These are phyloP conservation scores for Piaya cayana DNA, from an alignment of 2,113 vertebrate genomes.

Conservation along the genomic window DNA sequence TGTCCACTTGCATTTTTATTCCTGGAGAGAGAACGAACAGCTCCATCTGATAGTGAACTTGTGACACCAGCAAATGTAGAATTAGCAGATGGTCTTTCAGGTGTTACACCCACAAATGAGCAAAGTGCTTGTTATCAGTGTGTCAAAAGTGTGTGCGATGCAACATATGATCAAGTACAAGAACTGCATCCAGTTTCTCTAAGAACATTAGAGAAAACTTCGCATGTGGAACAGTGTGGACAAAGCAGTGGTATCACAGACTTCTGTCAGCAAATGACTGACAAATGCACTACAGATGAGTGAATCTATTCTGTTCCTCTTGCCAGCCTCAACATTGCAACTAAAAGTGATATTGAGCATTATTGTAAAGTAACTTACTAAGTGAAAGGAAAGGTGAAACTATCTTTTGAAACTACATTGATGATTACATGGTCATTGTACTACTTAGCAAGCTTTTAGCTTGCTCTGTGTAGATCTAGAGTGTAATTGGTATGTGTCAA, in stretches of 20 bases:
- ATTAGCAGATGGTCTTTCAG: conserved; percentile 56
- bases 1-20: conserved; percentile 82
- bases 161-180: background rate
- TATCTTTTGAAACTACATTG: background rate
- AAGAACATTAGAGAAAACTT: background rate
- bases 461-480: background rate
- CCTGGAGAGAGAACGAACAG: conserved; percentile 70
- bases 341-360: background rate
- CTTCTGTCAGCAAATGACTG: conserved; percentile 82
- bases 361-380: background rate
- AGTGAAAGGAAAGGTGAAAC: background rate
- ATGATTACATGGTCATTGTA: background rate
- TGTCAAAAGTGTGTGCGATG: background rate
- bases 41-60: conserved; percentile 51
- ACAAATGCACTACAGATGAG: conserved; percentile 82
- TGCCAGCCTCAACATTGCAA: background rate
- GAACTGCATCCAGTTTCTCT: background rate
- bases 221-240: conserved; percentile 17
- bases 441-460: background rate
- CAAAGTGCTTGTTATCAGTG: conserved; percentile 17
- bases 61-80: background rate
- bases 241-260: conserved; percentile 74
- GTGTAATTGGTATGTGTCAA: background rate
- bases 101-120: conserved; percentile 31
- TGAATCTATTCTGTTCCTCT: background rate